Base-by-base conservation (phyloP, 53 echinoderm and acorn worm species). In the Luidia sarsii region DNA sequence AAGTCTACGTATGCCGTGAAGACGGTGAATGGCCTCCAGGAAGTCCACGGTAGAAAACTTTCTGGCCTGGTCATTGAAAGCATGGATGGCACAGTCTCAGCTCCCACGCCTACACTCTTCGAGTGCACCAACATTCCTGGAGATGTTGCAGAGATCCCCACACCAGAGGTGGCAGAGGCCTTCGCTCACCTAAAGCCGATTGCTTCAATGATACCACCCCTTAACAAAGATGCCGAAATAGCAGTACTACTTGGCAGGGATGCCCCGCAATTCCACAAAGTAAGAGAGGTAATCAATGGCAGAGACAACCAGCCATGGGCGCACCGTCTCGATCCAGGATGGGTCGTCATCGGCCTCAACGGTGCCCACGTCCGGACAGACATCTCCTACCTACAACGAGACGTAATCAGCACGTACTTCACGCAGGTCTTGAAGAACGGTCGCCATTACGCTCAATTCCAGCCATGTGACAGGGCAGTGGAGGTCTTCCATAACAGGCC, bases 291-390 rank as follows among this genome's bases (percentile, higher is more conserved):
- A 8, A 88, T 88, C 62, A 88, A 88, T 46, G 82, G 88, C 37
- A 73, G 49, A 22, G 88, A 88, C 32, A 9, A 88, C 32, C 75
- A 88, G 50, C 88, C 88, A 30, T 88, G 83, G 88, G 88, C 88
- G 52, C 82, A 83, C 33, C 88, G 83, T 16, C 35, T 88, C 21
- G 85, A 84, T 38, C 57, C 74, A 34, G 75, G 85, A 32, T 84
- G 75, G 75, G 85, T 84, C 24, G 85, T 84, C n/a, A 34, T 84
- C 11, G 85, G 85, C n/a, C n/a, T n/a, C n/a, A n/a, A n/a, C n/a
- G 46, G 85, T 61, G 48, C 73, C 74, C 18, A 74, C 3, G 64
- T 71, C 27, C 85, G 23, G 20, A 33, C 38, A 11, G 45, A n/a
- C n/a, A n/a, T n/a, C n/a, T n/a, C n/a, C n/a, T n/a, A 75, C 11